Evolutionary conservation across 2,113 vertebrate genomes (phyloP), one percentile per base, ranked within the genome.

Genomic region (Empidonax traillii): DNA sequence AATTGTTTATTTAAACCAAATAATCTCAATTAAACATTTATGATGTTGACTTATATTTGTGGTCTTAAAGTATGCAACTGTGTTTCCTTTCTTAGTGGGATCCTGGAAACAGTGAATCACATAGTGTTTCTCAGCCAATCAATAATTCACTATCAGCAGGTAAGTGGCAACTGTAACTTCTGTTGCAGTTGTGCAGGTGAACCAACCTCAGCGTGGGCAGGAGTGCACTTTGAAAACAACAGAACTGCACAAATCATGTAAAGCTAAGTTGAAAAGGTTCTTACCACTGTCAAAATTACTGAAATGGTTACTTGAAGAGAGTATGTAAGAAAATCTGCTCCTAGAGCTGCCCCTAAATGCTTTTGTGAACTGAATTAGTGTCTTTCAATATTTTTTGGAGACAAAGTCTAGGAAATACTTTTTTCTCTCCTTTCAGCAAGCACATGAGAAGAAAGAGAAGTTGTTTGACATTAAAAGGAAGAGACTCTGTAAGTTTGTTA

Each of bases 401-500:
- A 27, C 28, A 53, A 31, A 87, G 28, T 61, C 20, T 71, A 49
- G 31, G 11, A 81, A 44, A 31, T 65, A n/a, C 3, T 18, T 61
- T 22, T 41, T 61, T 37, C 66, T 68, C 74, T 41, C 33, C 43
- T 95, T 92, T 93, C 75, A 98, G 98, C 47, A 88, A 95, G 62
- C 21, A 56, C 59, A 47, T 65, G 67, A 94, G 43, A 96, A 98
- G 65, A 97, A 98, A 67, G 51, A 91, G 76, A 93, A 97, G 58
- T 12, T 98, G 85, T 76, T 52, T 80, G 84, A 95, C 8, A 21
- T 98, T 55, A 97, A 61, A 93, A 97, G 27, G 85, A 94, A 91
- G 67, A 98, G 98, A 96, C 20, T 97, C 4, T 46, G 98, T 98
- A 97, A 97, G 95, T 96, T 86, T 94, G 43, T 71, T 58, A 86